Percentiles rank a stretch among this genome's conserved stretches.
These are phyloP conservation scores for Zootoca vivipara DNA, from an alignment of 2,113 vertebrate species.

Conservation along the genomic window DNA sequence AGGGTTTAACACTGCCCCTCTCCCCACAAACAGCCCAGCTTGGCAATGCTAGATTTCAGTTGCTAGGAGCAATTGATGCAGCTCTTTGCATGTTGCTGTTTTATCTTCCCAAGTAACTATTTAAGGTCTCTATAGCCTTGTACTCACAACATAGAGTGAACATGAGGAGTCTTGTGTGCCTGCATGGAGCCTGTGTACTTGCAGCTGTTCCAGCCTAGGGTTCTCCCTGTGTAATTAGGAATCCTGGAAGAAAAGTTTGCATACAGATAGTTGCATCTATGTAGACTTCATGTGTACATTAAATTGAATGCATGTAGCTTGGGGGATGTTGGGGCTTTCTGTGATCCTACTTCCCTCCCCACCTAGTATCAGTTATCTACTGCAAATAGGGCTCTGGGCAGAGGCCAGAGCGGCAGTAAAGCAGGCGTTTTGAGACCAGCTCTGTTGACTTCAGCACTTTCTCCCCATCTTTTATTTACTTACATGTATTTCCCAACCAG, in stretches of 20 bases:
- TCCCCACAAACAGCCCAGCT: neutral
- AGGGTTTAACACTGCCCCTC: neutral
- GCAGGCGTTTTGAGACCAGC: neutral
- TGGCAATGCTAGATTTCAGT: neutral
- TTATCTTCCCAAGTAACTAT: neutral
- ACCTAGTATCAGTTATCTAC: no score
- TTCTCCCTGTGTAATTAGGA: neutral
- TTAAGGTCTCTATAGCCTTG: constrained; percentile 26
- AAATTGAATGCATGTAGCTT: no score
- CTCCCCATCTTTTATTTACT: constrained; percentile 34
- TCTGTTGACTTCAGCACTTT: neutral
- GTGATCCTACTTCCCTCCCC: no score
- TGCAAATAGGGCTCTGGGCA: neutral
- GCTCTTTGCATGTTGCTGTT: neutral
- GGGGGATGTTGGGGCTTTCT: no score
- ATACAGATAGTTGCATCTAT: neutral
- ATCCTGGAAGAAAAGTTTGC: neutral
- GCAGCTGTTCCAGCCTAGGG: neutral
- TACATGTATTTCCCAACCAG: neutral
- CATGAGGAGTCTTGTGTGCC: neutral
- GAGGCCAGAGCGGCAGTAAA: neutral
- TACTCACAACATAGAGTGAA: neutral
- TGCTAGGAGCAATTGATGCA: neutral
- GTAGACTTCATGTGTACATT: no score
- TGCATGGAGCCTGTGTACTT: neutral